A percentile compares a stretch with the other conserved stretches of the same genome.
Evolutionary conservation across 2,113 vertebrate species (phyloP).

Genomic region (Todiramphus chloris): DNA sequence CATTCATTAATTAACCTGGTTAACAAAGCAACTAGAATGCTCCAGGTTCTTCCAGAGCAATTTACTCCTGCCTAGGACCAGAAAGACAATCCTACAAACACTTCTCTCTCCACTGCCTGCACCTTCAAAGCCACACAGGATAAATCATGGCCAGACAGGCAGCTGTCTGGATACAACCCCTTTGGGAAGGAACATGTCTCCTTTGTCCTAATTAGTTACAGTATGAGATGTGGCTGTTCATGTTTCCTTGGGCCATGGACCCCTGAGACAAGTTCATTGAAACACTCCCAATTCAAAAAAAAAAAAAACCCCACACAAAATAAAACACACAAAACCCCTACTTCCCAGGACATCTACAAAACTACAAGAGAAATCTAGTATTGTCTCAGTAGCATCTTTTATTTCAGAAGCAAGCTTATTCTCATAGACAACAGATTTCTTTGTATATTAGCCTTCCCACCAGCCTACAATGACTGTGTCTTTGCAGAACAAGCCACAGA

Average conservation of each 20-base stretch:
- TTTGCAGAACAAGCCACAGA: neutral
- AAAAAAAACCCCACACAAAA: neutral
- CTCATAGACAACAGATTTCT: neutral
- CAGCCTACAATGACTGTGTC: neutral
- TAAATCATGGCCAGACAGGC: neutral
- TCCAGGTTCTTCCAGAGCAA: neutral
- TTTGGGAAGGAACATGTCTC: neutral
- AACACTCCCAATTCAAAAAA: neutral
- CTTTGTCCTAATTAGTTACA: neutral
- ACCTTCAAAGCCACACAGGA: neutral
- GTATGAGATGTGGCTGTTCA: fast-evolving
- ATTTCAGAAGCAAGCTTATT: neutral
- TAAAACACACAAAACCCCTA: fast-evolving
- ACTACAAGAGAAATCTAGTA: neutral
- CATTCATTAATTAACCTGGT: neutral
- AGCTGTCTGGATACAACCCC: neutral
- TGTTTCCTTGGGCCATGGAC: neutral
- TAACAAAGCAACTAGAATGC: neutral
- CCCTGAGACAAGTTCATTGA: neutral
- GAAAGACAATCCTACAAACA: neutral
- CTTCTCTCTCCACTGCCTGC: neutral
- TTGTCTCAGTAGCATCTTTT: neutral
- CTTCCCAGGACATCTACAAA: neutral
- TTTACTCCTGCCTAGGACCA: neutral
- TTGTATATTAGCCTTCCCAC: neutral